Base-by-base conservation (phyloP, 2,888 invertebrate species). In the Gastrophysa polygoni region DNA sequence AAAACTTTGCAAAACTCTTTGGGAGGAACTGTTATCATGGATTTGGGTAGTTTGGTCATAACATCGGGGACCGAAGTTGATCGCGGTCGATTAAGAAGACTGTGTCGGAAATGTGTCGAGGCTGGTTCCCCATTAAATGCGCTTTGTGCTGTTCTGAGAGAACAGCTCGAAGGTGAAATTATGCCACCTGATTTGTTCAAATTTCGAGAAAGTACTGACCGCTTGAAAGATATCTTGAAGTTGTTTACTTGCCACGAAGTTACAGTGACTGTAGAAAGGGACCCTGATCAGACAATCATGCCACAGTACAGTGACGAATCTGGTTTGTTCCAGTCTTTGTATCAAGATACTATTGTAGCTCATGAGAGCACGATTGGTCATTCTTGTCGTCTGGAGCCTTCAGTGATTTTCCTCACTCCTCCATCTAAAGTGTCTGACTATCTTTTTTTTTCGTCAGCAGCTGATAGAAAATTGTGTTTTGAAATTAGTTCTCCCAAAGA, bases 211-310 rank as follows among this genome's bases (percentile, higher is more conserved):
- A 70, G 69, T 5, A 61, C 73, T 0, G 66, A 61, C 11, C 66
- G 73, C n/a, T 54, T 78, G 20, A 72, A 75, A 46, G 76, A 77
- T 59, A 77, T 60, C 62, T 74, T 68, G 18, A 73, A 76, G 59
- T 71, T 73, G 11, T 68, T 81, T 10, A 69, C 66, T 16, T 67
- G 63, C 7, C 73, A 76, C 20, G 81, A 82, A 69, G 72, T 82
- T 28, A 69, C 73, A n/a, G 38, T 82, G 18, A 80, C 78, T 1
- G 57, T 82, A 3, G 82, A 82, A 67, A 77, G 75, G 57, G 78
- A 81, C 68, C 69, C 74, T 10, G 79, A 81, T 47, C 67, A 71
- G 38, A 80, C 80, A 1, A 61, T 81, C 10, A 71, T 79, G 32
- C 71, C 75, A 6, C 75, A 72, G 10, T 75, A 70, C 20, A 68